Conservation (phyloP, 92 coral and sea anemone species). For the Epizoanthus rinbou region DNA sequence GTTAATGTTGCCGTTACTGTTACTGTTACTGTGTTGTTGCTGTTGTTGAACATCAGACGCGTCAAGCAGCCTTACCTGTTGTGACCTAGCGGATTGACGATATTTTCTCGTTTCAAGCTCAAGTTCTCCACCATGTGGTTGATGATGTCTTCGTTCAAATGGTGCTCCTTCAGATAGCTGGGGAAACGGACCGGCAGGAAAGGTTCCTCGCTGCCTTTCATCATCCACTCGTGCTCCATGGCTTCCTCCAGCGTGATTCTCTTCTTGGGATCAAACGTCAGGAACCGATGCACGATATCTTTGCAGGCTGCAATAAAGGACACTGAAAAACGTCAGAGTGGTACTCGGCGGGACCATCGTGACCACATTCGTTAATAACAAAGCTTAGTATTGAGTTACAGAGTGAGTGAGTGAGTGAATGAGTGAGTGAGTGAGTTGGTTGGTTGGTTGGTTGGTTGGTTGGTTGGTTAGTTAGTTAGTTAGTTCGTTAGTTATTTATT, state of each 20-base stretch:
- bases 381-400: too few relatives aligned
- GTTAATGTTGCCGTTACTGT: too few relatives aligned
- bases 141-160: constrained; percentile 70
- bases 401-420: too few relatives aligned
- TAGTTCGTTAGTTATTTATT: too few relatives aligned
- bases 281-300: constrained; percentile 75
- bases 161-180: constrained; percentile 70
- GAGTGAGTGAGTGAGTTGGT: too few relatives aligned
- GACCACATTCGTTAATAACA: too few relatives aligned
- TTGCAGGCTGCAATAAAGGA: constrained; percentile 67
- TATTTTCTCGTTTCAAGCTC: constrained; percentile 70
- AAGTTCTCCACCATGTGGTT: constrained; percentile 78
- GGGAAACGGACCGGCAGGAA: constrained; percentile 74
- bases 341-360: neutral
- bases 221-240: constrained; percentile 83
- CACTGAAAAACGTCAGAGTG: neutral
- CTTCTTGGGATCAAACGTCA: constrained; percentile 84
- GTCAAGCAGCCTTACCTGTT: constrained; percentile 69
- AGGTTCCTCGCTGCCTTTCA: constrained; percentile 72
- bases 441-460: too few relatives aligned
- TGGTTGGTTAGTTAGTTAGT: too few relatives aligned
- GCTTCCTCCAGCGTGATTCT: constrained; percentile 86
- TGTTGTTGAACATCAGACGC: too few relatives aligned
- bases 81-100: constrained; percentile 72
- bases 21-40: too few relatives aligned